Conservation (phyloP, 1,140 invertebrate genomes). For the Protaetia brevitarsis region DNA sequence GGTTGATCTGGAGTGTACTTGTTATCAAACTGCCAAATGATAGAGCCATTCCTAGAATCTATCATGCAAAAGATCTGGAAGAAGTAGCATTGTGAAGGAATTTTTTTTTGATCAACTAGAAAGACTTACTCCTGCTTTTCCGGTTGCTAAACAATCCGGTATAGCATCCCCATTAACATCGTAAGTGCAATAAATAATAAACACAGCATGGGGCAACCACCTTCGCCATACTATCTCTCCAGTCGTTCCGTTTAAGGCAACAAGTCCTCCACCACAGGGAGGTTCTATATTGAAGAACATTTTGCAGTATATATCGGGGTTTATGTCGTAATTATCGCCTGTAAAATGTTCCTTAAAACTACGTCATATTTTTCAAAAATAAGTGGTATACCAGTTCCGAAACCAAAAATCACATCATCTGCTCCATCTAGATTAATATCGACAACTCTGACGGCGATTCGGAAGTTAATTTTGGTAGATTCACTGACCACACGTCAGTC, state of each 20-base stretch:
- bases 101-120: constrained; percentile 17
- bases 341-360: not conserved
- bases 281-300: constrained; percentile 62
- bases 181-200: constrained; percentile 68
- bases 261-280: constrained; percentile 73
- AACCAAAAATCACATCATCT: constrained; percentile 75
- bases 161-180: constrained; percentile 71
- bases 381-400: constrained; percentile 64
- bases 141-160: constrained; percentile 72
- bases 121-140: constrained; percentile 64
- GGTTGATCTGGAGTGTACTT: constrained; percentile 44
- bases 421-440: constrained; percentile 74
- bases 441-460: constrained; percentile 70
- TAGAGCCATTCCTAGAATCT: constrained; percentile 63
- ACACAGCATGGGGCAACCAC: constrained; percentile 72
- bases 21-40: constrained; percentile 64
- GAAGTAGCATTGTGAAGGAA: constrained; percentile 34
- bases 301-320: constrained; percentile 55
- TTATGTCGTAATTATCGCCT: constrained; percentile 42
- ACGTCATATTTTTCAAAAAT: not conserved
- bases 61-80: constrained; percentile 65
- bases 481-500: constrained; percentile 68
- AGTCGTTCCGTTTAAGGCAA: constrained; percentile 71
- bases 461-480: constrained; percentile 71
- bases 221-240: constrained; percentile 74